Conservation (phyloP, 2,888 invertebrate species). For the Heliconius hortense region DNA sequence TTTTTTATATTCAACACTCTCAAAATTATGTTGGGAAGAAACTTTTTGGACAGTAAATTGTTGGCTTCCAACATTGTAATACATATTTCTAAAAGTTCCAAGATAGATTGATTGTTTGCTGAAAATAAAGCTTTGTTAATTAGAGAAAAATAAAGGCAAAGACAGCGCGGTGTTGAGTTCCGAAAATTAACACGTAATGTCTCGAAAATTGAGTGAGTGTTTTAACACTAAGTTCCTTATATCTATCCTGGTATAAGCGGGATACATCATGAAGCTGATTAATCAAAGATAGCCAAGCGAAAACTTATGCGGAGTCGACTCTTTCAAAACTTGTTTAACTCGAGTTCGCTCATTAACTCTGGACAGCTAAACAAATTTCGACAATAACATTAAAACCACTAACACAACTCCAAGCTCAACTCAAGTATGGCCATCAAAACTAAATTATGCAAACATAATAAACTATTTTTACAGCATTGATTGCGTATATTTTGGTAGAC, state of each 20-base stretch:
- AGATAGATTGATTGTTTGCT: slow-evolving; percentile 52
- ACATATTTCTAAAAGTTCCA: slow-evolving; percentile 54
- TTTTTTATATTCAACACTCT: slow-evolving; percentile 41
- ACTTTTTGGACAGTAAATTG: slow-evolving; percentile 48
- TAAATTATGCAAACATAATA: too few species aligned
- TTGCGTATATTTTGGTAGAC: too few species aligned
- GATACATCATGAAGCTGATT: background rate
- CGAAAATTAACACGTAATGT: background rate
- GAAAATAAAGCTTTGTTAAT: slow-evolving; percentile 45
- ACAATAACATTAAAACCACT: too few species aligned
- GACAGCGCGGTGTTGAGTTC: background rate
- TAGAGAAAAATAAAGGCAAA: background rate
- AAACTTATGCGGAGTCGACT: too few species aligned
- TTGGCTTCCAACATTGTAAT: slow-evolving; percentile 53
- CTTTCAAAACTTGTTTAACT: too few species aligned
- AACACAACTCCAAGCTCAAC: too few species aligned
- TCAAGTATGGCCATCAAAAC: too few species aligned
- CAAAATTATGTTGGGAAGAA: slow-evolving; percentile 51
- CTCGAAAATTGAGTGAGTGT: background rate
- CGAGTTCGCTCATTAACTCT: too few species aligned
- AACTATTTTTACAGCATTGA: too few species aligned
- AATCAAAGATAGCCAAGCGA: background rate
- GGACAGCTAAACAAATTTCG: too few species aligned
- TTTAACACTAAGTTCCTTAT: background rate
- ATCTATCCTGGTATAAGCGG: background rate